Percentiles rank a stretch among this genome's conserved stretches.
Conservation (phyloP, 2,888 invertebrate species). For the Eupithecia pulchellata region DNA sequence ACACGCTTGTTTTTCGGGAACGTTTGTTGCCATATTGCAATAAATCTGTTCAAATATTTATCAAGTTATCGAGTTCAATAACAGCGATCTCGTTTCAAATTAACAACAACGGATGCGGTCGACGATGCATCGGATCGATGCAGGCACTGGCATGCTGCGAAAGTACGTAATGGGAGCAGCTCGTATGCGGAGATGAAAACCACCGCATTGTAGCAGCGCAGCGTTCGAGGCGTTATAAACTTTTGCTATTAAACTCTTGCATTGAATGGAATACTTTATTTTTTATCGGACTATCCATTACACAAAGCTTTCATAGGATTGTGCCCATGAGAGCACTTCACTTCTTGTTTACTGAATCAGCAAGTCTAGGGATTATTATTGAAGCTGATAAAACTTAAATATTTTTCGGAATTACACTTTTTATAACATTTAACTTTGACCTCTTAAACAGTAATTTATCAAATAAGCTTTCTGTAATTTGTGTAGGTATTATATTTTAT, state of each 20-base stretch:
- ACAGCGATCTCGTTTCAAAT: slow-evolving; percentile 34
- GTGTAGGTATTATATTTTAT: no score
- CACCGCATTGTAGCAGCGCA: slow-evolving; percentile 29
- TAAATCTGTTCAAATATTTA: slow-evolving; percentile 31
- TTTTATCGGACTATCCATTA: slow-evolving; percentile 6
- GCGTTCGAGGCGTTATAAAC: slow-evolving; percentile 18
- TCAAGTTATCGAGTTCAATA: slow-evolving; percentile 38
- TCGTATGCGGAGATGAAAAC: slow-evolving; percentile 38
- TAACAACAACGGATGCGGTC: slow-evolving; percentile 45
- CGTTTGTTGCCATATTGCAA: slow-evolving; percentile 15
- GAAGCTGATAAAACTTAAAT: background rate
- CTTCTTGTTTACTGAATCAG: background rate
- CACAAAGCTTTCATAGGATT: background rate
- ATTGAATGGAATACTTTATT: slow-evolving; percentile 2
- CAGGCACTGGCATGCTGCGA: slow-evolving; percentile 36
- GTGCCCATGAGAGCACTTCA: slow-evolving; percentile 3
- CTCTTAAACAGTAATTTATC: background rate
- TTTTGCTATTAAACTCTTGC: slow-evolving; percentile 18
- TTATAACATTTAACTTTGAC: background rate
- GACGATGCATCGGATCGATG: slow-evolving; percentile 39
- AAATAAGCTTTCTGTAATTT: background rate
- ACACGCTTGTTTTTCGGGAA: slow-evolving; percentile 6
- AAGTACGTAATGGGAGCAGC: slow-evolving; percentile 38
- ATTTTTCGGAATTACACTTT: background rate
- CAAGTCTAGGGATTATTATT: background rate